Conservation (phyloP, 1,140 invertebrate species). For the Tachypleus tridentatus region DNA sequence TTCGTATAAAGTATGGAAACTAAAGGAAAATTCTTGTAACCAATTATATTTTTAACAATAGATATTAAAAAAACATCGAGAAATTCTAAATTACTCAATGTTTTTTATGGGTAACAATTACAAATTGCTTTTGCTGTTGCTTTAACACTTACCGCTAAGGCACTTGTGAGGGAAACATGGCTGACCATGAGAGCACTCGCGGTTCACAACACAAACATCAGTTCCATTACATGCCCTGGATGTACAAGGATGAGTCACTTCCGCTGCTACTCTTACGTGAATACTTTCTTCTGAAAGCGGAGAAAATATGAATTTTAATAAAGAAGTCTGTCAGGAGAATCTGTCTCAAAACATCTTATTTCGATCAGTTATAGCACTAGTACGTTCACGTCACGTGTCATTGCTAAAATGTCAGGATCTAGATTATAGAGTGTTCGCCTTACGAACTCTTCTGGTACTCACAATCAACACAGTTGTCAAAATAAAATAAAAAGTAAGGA, state of each 20-base stretch:
- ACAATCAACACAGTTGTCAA: too few species aligned
- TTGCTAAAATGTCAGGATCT: too few species aligned
- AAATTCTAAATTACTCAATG: neutral
- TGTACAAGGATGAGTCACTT: slow-evolving; percentile 63
- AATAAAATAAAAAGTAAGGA: too few species aligned
- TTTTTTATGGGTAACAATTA: neutral
- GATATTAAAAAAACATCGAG: neutral
- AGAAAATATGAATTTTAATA: slow-evolving; percentile 1
- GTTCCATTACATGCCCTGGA: slow-evolving; percentile 52
- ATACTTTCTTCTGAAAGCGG: slow-evolving; percentile 28
- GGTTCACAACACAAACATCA: slow-evolving; percentile 54
- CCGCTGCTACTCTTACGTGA: slow-evolving; percentile 37
- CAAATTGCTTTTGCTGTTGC: neutral
- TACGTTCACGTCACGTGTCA: too few species aligned
- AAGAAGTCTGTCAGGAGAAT: neutral
- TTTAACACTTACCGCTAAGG: slow-evolving; percentile 34
- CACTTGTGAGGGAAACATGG: slow-evolving; percentile 50
- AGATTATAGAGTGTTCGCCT: too few species aligned
- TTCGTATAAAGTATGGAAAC: neutral
- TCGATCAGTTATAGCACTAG: too few species aligned
- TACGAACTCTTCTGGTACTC: too few species aligned
- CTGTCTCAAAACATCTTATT: too few species aligned
- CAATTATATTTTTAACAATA: neutral
- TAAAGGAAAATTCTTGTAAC: slow-evolving; percentile 6
- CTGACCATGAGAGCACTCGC: slow-evolving; percentile 44